phyloP scores from a whole-genome alignment of 2,797 vertebrate species.

The Pteronotus mesoamericanus region DNA sequence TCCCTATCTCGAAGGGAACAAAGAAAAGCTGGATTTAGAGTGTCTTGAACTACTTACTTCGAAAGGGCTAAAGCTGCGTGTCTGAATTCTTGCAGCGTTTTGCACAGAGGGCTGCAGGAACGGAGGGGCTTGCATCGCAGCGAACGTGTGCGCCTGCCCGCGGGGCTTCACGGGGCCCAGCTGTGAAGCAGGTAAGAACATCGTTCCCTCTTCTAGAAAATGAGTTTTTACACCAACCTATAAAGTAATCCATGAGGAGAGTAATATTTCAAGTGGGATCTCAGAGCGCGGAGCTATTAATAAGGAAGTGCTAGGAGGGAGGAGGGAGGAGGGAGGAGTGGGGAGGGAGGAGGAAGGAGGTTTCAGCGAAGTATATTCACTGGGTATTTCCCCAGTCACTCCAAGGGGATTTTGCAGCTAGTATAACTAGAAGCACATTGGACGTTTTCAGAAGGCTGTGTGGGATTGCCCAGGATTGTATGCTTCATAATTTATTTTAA shows the following conservation, averaged over 20 bases:
- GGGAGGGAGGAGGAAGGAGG: background rate
- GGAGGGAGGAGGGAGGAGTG: background rate
- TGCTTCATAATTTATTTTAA: conserved; percentile 66
- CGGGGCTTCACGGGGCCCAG: conserved; percentile 95
- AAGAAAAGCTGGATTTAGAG: background rate
- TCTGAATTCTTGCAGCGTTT: conserved; percentile 87
- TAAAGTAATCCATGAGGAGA: conserved; percentile 68
- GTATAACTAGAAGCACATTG: conserved; percentile 57
- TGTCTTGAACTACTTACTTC: background rate
- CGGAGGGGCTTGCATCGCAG: conserved; percentile 93
- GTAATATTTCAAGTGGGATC: conserved; percentile 42
- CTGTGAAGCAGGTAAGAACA: conserved; percentile 93
- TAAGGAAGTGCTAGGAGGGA: background rate
- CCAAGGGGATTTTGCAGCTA: conserved; percentile 34
- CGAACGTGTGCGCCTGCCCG: conserved; percentile 93
- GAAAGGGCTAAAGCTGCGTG: background rate
- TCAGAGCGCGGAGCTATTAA: conserved; percentile 42
- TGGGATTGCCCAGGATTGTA: conserved; percentile 51
- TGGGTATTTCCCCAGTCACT: conserved; percentile 22
- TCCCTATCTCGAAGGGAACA: background rate
- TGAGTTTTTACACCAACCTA: conserved; percentile 42
- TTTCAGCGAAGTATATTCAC: conserved; percentile 24
- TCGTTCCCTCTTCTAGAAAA: conserved; percentile 46
- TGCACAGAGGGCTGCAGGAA: conserved; percentile 96
- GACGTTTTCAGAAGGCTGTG: conserved; percentile 55